Evolutionary conservation across 2,888 invertebrate species (phyloP).

Genomic region (Oithona nana): DNA sequence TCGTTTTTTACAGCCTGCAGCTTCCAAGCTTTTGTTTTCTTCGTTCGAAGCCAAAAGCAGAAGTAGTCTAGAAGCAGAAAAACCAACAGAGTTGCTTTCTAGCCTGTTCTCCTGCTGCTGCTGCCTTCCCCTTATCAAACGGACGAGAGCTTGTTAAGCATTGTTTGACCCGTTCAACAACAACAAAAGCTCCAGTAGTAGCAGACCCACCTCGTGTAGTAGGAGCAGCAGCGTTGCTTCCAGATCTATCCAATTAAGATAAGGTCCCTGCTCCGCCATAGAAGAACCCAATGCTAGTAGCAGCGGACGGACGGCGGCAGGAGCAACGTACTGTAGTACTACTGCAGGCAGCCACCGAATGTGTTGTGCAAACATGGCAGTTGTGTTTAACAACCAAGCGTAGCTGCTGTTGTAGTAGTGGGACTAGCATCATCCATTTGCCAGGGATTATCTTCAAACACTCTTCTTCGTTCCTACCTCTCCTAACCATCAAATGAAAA

Average conservation of each 20-base stretch:
- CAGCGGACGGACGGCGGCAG: too few relatives aligned
- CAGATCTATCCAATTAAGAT: background rate
- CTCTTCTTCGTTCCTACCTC: too few relatives aligned
- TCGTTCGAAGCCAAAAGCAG: background rate
- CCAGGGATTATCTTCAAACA: background rate
- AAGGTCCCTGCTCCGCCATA: background rate
- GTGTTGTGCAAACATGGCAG: background rate
- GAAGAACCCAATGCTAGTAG: too few relatives aligned
- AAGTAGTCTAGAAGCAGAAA: background rate
- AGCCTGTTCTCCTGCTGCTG: too few relatives aligned
- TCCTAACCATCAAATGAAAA: too few relatives aligned
- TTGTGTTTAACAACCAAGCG: background rate
- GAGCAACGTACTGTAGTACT: too few relatives aligned
- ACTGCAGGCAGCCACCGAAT: background rate
- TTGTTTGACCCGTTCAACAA: background rate
- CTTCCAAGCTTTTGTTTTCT: background rate
- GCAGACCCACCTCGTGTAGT: too few relatives aligned
- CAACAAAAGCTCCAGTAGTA: too few relatives aligned
- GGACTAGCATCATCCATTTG: too few relatives aligned
- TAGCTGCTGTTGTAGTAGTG: too few relatives aligned
- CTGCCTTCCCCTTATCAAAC: too few relatives aligned
- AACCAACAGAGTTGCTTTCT: too few relatives aligned
- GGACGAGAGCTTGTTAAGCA: background rate
- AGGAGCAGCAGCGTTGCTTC: background rate
- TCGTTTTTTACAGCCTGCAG: background rate